Evolutionary conservation across 2,113 vertebrate species (phyloP), one percentile per base, ranked within the genome.

Genomic region (Dromas ardeola): DNA sequence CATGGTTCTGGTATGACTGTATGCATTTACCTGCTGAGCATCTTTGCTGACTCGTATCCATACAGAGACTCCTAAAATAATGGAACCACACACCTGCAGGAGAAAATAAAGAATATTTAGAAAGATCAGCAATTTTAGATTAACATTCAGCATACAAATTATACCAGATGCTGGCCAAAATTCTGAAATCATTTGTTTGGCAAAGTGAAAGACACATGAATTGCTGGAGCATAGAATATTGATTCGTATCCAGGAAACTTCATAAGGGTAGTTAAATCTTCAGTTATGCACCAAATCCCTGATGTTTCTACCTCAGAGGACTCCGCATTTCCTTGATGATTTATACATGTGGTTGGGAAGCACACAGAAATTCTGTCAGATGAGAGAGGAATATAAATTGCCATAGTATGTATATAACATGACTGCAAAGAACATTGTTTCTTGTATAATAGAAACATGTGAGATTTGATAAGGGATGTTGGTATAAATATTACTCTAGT

Each of bases 41-140:
- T 70, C 17, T 83, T 98, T 97, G 94, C 16, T 95, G 47, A 98
- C 98, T 94, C 98, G 98, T 34, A 99, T 66, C 98, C 98, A 99
- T 97, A 99, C 98, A 73, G 98, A 98, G 34, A 99, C 49, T 34
- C 93, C 99, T 65, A 99, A 96, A 96, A 99, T 99, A 86, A 99
- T 7, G 21, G 95, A 98, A 13, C 99, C 99, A 90, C 98, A 98
- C 19, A 99, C 15, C 99, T 99, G 94, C 14, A 93, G 72, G 29
- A 78, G 34, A 89, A 86, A 93, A 87, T 23, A 81, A 80, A 81
- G 38, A 79, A 59, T 45, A 56, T 47, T 94, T 79, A 84, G 73
- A 84, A 90, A 86, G 45, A 67, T 86, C 52, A 94, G 14, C 36
- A 85, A 47, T 34, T 61, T 84, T 58, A 73, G 78, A 53, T 70